Percentiles rank a stretch among this genome's conserved stretches.
phyloP scores from a whole-genome alignment of 2,797 vertebrate species.

The Muscicapa comitata region DNA sequence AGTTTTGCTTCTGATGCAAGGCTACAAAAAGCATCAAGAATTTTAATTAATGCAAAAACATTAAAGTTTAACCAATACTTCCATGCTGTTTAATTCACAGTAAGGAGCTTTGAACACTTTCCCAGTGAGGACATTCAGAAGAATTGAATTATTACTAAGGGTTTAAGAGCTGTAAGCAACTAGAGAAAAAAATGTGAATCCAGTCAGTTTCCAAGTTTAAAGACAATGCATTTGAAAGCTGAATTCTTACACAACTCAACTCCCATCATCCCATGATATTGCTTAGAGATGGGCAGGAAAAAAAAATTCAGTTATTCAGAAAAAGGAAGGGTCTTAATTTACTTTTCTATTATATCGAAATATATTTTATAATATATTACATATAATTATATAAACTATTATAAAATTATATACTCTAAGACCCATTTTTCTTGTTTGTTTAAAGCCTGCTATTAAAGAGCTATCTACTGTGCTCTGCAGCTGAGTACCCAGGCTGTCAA shows the following conservation, averaged over 20 bases:
- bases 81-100: background rate
- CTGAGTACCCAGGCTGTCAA: background rate
- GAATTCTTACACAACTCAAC: background rate
- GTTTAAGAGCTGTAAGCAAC: slow-evolving; percentile 1
- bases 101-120: background rate
- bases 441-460: background rate
- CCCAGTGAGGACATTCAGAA: background rate
- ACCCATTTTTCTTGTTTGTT: background rate
- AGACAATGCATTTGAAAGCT: slow-evolving; percentile 1
- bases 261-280: background rate
- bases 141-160: background rate
- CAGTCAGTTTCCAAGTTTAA: background rate
- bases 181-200: slow-evolving; percentile 4
- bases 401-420: background rate
- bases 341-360: background rate
- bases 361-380: background rate
- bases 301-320: background rate
- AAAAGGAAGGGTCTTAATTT: background rate
- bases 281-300: background rate
- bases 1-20: background rate
- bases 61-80: background rate
- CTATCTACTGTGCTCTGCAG: background rate
- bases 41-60: background rate
- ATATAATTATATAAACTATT: background rate
- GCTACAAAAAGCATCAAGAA: background rate